Evolutionary conservation across 1,140 invertebrate genomes (phyloP), one percentile per base, ranked within the genome.

Genomic region (Drosophila hydei): DNA sequence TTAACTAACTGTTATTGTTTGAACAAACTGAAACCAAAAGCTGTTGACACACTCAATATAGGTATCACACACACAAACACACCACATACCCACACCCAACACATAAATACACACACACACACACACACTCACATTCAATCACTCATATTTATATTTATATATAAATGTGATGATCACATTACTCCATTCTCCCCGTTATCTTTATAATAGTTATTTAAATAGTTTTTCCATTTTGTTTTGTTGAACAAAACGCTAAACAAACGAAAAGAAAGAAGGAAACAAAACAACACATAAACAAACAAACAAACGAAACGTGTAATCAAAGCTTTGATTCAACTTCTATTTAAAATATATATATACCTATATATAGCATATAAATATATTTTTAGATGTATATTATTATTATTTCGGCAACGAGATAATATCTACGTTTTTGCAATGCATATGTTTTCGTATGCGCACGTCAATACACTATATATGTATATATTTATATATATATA

Each of bases 401-500:
- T 80, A 81, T 88, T 88, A 79, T 88, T 76, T 87, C 81, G 83
- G 81, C 70, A 70, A 83, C 79, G 83, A 65, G 62, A 79, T 88
- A 83, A 88, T 88, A 88, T 77, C 65, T 64, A 81, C 65, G 75
- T 89, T 89, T 80, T 88, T 88, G 83, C 77, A 87, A 88, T 85
- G 89, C 89, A 90, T 90, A 90, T 90, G 85, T 90, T 90, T 90
- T 90, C 84, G 89, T 90, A 90, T 90, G 89, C 89, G 89, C 84
- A 79, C 75, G 79, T 85, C 75, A 83, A 79, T 72, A 83, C 75
- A 81, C 59, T 63, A 77, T 77, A 56, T 69, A 58, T 72, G 64
- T 65, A 55, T 69, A 45, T 65, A 33, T 9, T 33, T 33, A 60
- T 60, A 72, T 59, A 40, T 62, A 50, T 60, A 68, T 52, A 30